These are phyloP conservation scores for Saturnia pavonia DNA, from an alignment of 2,888 invertebrate genomes.

Conservation along the genomic window DNA sequence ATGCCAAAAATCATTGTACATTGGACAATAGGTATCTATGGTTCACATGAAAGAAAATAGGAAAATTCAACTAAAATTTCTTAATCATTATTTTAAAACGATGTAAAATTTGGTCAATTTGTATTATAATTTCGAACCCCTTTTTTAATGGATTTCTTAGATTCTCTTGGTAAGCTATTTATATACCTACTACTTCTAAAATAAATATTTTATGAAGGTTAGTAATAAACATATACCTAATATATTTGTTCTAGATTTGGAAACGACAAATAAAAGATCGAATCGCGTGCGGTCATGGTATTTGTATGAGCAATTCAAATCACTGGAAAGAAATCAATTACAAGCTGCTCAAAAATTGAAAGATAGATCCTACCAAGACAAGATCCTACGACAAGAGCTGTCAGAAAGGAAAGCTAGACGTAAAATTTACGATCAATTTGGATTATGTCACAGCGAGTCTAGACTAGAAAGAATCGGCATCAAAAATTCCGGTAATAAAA, in stretches of 20 bases:
- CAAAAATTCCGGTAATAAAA: conserved; percentile 36
- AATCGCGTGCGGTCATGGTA: conserved; percentile 72
- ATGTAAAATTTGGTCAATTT: conserved; percentile 19
- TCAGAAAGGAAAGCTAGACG: conserved; percentile 61
- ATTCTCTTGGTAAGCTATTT: conserved; percentile 55
- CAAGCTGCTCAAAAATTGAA: conserved; percentile 62
- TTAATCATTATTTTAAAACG: conserved; percentile 3
- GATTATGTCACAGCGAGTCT: conserved; percentile 47
- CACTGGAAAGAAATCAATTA: conserved; percentile 63
- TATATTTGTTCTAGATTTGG: conserved; percentile 50
- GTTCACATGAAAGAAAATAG: conserved; percentile 6
- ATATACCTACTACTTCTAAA: not conserved
- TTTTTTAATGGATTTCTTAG: conserved; percentile 64
- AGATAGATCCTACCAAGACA: conserved; percentile 60
- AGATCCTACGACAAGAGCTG: conserved; percentile 59
- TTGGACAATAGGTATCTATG: not conserved
- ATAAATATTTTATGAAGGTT: not conserved
- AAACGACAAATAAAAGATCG: conserved; percentile 56
- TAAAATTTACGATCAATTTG: conserved; percentile 51
- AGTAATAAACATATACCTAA: conserved; percentile 1
- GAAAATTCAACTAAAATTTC: not conserved
- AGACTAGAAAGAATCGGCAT: conserved; percentile 34
- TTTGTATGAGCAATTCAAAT: conserved; percentile 71
- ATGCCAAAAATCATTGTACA: not conserved
- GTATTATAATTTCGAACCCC: conserved; percentile 7